Evolutionary conservation across 2,113 vertebrate genomes (phyloP).

Genomic region (Rhea pennata): DNA sequence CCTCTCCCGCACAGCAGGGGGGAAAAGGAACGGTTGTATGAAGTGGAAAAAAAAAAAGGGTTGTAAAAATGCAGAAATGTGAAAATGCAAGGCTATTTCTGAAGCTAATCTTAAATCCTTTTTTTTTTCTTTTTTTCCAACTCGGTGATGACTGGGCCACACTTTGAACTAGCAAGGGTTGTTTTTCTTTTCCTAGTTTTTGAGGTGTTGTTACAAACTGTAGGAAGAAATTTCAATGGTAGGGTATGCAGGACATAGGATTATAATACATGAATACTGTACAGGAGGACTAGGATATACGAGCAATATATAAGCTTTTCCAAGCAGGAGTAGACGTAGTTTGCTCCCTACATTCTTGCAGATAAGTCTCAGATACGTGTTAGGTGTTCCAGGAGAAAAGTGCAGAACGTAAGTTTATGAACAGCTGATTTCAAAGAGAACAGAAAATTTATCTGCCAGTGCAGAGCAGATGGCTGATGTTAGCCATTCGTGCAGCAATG

Average conservation of each 20-base stretch:
- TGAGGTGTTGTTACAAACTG: background rate
- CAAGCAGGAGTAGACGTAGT: background rate
- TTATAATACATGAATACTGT: background rate
- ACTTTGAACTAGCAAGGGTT: background rate
- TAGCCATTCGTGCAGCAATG: background rate
- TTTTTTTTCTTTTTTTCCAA: background rate
- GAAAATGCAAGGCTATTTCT: background rate
- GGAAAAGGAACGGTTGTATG: background rate
- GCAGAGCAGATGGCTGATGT: background rate
- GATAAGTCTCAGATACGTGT: background rate
- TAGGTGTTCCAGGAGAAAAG: background rate
- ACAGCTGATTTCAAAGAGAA: background rate
- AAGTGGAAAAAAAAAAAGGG: accelerated
- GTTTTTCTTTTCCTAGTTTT: background rate
- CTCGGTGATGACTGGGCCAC: background rate
- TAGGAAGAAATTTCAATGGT: background rate
- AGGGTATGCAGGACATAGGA: background rate
- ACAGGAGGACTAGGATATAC: background rate
- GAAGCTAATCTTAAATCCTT: background rate
- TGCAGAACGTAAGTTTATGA: background rate
- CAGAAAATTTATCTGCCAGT: background rate
- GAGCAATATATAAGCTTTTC: background rate
- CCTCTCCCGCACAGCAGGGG: background rate
- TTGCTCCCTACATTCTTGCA: background rate
- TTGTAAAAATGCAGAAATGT: background rate